phyloP scores from a whole-genome alignment of 1,140 invertebrate genomes.

The Magallana gigas region DNA sequence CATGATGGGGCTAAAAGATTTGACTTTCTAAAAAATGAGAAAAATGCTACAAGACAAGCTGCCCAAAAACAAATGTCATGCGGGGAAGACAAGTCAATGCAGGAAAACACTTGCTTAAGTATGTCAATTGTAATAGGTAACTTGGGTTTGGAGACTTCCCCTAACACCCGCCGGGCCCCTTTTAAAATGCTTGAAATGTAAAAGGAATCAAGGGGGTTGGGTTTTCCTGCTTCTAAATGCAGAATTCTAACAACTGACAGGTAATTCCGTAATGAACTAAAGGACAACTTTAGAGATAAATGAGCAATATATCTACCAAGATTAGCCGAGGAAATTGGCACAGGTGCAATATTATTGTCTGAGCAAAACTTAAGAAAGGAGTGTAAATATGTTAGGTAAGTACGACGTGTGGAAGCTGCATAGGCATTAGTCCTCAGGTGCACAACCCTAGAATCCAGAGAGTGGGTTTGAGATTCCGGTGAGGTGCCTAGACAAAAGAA shows the following conservation, averaged over 20 bases:
- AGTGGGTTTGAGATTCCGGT: neutral
- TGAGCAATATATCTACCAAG: neutral
- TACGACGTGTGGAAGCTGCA: neutral
- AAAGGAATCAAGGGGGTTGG: conserved; percentile 13
- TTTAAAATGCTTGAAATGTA: conserved; percentile 18
- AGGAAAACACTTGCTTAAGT: neutral
- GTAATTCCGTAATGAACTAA: neutral
- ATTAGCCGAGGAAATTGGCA: neutral
- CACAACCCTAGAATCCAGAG: neutral
- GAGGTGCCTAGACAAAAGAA: neutral
- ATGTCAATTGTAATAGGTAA: conserved; percentile 38
- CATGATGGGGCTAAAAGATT: conserved; percentile 11
- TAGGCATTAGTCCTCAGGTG: neutral
- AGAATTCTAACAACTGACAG: neutral
- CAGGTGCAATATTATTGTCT: neutral
- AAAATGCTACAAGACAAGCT: conserved; percentile 47
- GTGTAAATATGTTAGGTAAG: neutral
- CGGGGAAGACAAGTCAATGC: neutral
- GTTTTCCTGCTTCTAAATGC: neutral
- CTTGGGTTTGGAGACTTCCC: neutral
- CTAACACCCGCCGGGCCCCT: conserved; percentile 25
- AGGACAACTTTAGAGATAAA: neutral
- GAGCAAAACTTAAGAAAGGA: neutral
- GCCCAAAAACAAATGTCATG: conserved; percentile 40
- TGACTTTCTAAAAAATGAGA: conserved; percentile 51